Evolutionary conservation across 1,140 invertebrate species (phyloP), one percentile per base, ranked within the genome.

Genomic region (Trachymyrmex septentrionalis): DNA sequence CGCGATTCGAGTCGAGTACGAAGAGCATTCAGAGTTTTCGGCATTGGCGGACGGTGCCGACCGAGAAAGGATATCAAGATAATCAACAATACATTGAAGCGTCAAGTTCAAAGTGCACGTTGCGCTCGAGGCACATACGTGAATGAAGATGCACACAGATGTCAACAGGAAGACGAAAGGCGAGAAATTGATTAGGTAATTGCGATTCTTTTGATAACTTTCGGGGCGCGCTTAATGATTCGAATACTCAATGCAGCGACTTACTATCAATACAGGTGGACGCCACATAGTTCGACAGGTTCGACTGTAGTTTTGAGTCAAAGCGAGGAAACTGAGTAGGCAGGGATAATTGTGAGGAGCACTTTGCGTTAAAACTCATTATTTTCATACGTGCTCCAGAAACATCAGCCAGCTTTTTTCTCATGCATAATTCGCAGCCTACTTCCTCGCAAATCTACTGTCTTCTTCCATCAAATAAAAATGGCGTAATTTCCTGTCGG

Each of bases 51-150:
- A 90, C 88, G 76, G 72, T 82, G 89, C 89, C 88, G 89, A 91
- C 89, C 89, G 88, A 91, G 89, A 91, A 91, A 86, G 89, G 89
- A 91, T 89, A 91, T 86, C 71, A 91, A 90, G 82, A 90, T 50
- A 90, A 90, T 91, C 69, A 91, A 57, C 88, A 90, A 76, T 84
- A 81, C 69, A 63, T 24, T 57, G 63, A 59, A 38, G 24, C 9
- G 34, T 59, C 57, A 53, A 76, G 73, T 77, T 75, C 59, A 30
- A 66, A 69, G 63, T 84, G 64, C 73, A 64, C 72, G 75, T n/a
- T 50, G 71, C 53, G 27, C 38, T 78, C 67, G 66, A 80, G 76
- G 59, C 72, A 34, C 72, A 82, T 72, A 86, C 63, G 84, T 78
- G 77, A 64, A 78, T 59, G 63, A 87, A 86, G 80, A 87, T 86